These are phyloP conservation scores for Natrix natrix DNA, from an alignment of 2,797 vertebrate species.

Conservation along the genomic window DNA sequence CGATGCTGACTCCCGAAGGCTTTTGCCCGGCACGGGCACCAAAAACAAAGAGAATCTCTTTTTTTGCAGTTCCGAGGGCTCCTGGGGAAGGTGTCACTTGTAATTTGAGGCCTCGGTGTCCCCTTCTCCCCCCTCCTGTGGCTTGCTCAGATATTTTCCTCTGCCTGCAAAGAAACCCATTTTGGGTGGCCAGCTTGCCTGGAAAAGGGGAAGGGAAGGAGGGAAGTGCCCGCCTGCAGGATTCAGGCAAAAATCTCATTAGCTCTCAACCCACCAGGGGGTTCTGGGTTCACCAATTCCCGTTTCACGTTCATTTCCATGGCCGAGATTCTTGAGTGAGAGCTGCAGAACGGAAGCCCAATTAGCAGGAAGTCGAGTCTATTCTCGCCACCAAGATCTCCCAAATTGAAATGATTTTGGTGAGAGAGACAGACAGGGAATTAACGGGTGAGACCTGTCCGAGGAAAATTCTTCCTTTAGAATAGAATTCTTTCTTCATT, in stretches of 20 bases:
- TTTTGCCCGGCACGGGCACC: slow-evolving; percentile 27
- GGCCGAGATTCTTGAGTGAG: neutral
- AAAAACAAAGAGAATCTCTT: slow-evolving; percentile 12
- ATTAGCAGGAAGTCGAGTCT: neutral
- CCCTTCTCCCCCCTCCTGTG: neutral
- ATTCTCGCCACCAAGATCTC: neutral
- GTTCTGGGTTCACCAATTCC: slow-evolving; percentile 9
- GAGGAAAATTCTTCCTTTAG: no score
- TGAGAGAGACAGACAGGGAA: neutral
- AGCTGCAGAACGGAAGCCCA: neutral
- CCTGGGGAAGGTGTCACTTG: slow-evolving; percentile 50
- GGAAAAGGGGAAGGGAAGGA: slow-evolving; percentile 30
- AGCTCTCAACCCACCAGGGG: neutral
- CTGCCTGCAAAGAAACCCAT: neutral
- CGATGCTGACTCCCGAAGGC: slow-evolving; percentile 46
- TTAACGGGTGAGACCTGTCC: accelerated
- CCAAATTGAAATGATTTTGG: neutral
- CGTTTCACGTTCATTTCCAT: neutral
- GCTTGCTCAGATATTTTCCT: neutral
- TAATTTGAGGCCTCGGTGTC: slow-evolving; percentile 22
- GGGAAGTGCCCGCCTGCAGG: neutral
- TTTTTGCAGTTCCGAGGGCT: slow-evolving; percentile 55
- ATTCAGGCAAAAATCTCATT: slow-evolving; percentile 1
- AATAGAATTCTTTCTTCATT: no score
- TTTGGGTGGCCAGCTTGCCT: slow-evolving; percentile 18